phyloP scores from a whole-genome alignment of 2,113 vertebrate genomes.

The Platysternon megacephalum region DNA sequence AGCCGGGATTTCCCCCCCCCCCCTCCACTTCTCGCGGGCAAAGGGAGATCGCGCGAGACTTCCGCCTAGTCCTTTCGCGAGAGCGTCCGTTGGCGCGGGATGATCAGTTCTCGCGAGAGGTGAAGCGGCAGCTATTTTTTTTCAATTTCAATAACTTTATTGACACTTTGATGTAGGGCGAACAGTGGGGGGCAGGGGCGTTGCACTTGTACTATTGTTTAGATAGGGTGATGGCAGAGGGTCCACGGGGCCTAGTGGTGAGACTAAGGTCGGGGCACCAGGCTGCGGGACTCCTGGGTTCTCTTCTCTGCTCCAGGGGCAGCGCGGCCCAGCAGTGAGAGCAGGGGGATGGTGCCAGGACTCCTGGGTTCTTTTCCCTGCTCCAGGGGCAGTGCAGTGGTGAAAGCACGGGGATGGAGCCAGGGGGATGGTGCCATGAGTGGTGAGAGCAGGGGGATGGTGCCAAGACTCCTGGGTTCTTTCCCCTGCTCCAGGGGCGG shows the following conservation, averaged over 20 bases:
- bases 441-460: not conserved
- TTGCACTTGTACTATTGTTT: too few relatives aligned
- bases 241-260: too few relatives aligned
- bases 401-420: too few relatives aligned
- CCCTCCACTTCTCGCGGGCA: not conserved
- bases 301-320: not conserved
- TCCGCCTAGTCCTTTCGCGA: not conserved
- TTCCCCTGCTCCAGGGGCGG: too few relatives aligned
- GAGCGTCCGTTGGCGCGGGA: not conserved
- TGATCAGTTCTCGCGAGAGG: not conserved
- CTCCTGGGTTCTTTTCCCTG: too few relatives aligned
- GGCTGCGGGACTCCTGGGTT: not conserved
- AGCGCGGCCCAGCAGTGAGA: not conserved
- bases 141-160: not conserved
- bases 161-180: not conserved
- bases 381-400: too few relatives aligned
- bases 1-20: rapidly evolving
- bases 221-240: too few relatives aligned
- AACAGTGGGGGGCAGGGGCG: not conserved
- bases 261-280: too few relatives aligned
- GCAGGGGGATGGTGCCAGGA: not conserved
- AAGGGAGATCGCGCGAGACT: not conserved
- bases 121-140: not conserved
- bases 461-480: not conserved
- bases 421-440: not conserved